Percentiles rank a stretch among this genome's conserved stretches.
phyloP scores from a whole-genome alignment of 1,140 invertebrate species.

The Pogonus chalceus region DNA sequence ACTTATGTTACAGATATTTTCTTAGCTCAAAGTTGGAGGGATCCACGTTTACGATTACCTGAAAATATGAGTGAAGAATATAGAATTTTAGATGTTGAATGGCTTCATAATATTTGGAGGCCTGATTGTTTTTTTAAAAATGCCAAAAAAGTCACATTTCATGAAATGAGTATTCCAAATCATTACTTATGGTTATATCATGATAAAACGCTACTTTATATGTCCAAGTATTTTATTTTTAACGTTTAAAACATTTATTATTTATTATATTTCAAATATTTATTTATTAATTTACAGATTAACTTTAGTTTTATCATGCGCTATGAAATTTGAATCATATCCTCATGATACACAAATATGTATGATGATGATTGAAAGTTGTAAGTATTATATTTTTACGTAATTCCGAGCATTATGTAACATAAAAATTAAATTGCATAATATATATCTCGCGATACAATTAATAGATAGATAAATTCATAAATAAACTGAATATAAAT shows the following conservation, averaged over 20 bases:
- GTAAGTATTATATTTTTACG: conserved; percentile 46
- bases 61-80: conserved; percentile 91
- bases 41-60: conserved; percentile 71
- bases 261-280: too few relatives aligned
- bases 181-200: conserved; percentile 87
- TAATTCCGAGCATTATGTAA: too few relatives aligned
- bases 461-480: not conserved
- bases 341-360: conserved; percentile 84
- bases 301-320: conserved; percentile 77
- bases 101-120: conserved; percentile 84
- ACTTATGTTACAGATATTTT: conserved; percentile 89
- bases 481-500: not conserved
- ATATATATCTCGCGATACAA: not conserved
- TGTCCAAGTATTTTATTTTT: conserved; percentile 87
- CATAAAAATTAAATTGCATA: too few relatives aligned
- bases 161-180: conserved; percentile 90
- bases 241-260: too few relatives aligned
- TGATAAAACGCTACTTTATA: conserved; percentile 81
- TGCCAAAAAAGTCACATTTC: conserved; percentile 85
- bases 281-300: conserved; percentile 43
- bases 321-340: conserved; percentile 89
- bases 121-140: conserved; percentile 91
- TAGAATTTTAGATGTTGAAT: conserved; percentile 78
- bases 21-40: conserved; percentile 83
- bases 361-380: conserved; percentile 84